Evolutionary conservation across 2,888 invertebrate genomes (phyloP), one percentile per base, ranked within the genome.

Genomic region (Baccha elongata): DNA sequence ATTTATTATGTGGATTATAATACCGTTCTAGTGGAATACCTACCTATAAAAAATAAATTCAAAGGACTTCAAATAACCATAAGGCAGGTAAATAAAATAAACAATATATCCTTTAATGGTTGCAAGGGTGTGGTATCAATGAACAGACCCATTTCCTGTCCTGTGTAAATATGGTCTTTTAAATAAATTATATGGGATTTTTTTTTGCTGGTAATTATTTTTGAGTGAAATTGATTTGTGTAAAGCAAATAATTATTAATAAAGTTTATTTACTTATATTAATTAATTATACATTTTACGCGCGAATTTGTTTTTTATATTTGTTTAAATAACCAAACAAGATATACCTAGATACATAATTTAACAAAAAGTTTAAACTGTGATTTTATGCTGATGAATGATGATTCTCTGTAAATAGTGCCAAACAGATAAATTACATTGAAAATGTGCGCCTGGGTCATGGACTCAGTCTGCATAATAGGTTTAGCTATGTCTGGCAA

Each of bases 81-180:
- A 71, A 81, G 81, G 81, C 76, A 81, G 71, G 81, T 81, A 40
- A 81, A 67, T 53, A 42, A 35, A 46, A 71, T 19, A n/a, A 26
- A 58, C n/a, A n/a, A n/a, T 44, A 48, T 17, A 62, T 67, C 50
- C 60, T 23, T 35, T 62, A n/a, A 50, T 26, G 19, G 44, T 15
- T 35, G 37, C 50, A 69, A 76, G 81, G 81, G 81, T 81, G 81
- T 81, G 81, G 75, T 75, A 72, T 60, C 53, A 67, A 68, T 62
- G 46, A 62, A 19, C 37, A 29, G 19, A 65, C 73, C 42, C 17
- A 13, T 55, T 44, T 60, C 23, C 60, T 60, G 52, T 71, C 64
- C 64, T 74, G n/a, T 55, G 60, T 37, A 68, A 73, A 73, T 53
- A 73, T 50, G 44, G 11, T n/a, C 32, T 23, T 62, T 35, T 48